phyloP scores from a whole-genome alignment of 1,140 invertebrate genomes.

The Drosophila mauritiana region DNA sequence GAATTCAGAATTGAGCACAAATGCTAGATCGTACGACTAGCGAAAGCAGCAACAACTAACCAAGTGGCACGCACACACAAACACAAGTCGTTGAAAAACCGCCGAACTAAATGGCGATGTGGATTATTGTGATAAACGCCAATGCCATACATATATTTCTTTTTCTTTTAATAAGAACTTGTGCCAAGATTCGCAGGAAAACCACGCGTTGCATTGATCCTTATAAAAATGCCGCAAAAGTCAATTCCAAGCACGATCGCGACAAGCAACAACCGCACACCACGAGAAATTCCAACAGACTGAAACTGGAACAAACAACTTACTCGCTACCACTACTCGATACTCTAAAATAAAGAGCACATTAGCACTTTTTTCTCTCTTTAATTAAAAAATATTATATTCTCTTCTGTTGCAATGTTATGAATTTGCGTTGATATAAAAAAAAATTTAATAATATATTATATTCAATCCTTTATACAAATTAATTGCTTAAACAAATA shows the following conservation, averaged over 20 bases:
- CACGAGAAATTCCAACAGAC: conserved; percentile 69
- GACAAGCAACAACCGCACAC: conserved; percentile 48
- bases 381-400: no score
- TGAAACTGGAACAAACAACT: conserved; percentile 45
- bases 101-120: conserved; percentile 13
- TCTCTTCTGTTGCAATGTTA: no score
- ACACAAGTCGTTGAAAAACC: conserved; percentile 4
- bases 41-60: conserved; percentile 46
- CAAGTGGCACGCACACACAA: conserved; percentile 34
- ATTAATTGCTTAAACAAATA: no score
- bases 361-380: no score
- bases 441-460: no score
- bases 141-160: neutral
- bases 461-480: no score
- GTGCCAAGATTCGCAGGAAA: conserved; percentile 36
- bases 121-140: conserved; percentile 1
- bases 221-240: conserved; percentile 40
- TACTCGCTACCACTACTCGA: no score
- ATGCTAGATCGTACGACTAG: conserved; percentile 72
- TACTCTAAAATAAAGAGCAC: no score
- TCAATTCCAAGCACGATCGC: conserved; percentile 50
- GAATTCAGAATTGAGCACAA: conserved; percentile 60
- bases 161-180: conserved; percentile 27
- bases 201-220: conserved; percentile 54
- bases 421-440: no score